A percentile compares a stretch with the other conserved stretches of the same genome.
Evolutionary conservation across 2,113 vertebrate genomes (phyloP).

Genomic region (Tyrannus savana): DNA sequence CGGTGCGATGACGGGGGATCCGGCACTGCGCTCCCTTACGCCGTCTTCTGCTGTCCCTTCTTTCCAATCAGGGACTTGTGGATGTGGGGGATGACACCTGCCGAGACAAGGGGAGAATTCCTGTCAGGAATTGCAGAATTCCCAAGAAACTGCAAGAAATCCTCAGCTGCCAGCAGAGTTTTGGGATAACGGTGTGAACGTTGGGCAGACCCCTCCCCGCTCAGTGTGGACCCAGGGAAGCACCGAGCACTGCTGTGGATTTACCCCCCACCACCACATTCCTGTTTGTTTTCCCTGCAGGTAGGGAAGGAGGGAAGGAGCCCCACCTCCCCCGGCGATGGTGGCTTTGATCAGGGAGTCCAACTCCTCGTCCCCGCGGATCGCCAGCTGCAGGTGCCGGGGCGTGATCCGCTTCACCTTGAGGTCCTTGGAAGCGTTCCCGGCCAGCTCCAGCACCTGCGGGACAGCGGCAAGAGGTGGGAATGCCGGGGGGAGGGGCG

Average conservation of each 20-base stretch:
- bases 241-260: rapidly evolving
- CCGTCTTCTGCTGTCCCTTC: constrained; percentile 98
- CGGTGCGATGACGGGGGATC: constrained; percentile 68
- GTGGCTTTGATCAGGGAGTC: constrained; percentile 98
- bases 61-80: constrained; percentile 99
- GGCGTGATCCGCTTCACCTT: constrained; percentile 99
- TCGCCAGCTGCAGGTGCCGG: constrained; percentile 95
- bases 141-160: not conserved
- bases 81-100: constrained; percentile 98
- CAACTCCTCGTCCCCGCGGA: constrained; percentile 96
- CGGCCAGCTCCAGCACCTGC: constrained; percentile 98
- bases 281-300: rapidly evolving
- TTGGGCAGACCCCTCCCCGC: rapidly evolving
- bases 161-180: rapidly evolving
- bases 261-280: not conserved
- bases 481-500: not conserved
- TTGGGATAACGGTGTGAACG: rapidly evolving
- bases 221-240: not conserved
- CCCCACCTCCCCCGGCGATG: constrained; percentile 94
- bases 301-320: rapidly evolving
- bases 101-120: not conserved
- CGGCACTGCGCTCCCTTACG: constrained; percentile 65
- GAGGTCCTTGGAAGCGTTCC: constrained; percentile 97
- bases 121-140: rapidly evolving
- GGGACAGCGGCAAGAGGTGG: not conserved